Conservation (phyloP, 2,888 invertebrate species). For the Patella caerulea region DNA sequence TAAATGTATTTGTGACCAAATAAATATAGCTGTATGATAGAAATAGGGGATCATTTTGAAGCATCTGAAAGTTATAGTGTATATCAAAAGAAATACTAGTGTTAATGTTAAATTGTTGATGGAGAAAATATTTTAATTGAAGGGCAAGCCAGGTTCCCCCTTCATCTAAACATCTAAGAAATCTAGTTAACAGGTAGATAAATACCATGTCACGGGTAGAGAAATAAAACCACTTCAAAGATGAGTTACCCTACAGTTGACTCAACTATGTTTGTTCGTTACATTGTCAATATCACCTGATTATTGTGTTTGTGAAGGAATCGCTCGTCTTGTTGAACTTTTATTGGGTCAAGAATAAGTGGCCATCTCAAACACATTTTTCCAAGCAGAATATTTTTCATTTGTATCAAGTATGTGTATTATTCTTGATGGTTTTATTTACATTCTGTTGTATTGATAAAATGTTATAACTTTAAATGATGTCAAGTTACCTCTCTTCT, state of each 20-base stretch:
- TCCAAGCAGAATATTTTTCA: neutral
- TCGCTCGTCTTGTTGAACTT: neutral
- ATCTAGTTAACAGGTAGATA: neutral
- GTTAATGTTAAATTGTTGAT: no score
- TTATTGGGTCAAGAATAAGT: slow-evolving; percentile 10
- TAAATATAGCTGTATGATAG: no score
- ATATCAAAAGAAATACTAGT: no score
- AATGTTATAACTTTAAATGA: no score
- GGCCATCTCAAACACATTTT: slow-evolving; percentile 1
- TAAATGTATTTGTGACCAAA: no score
- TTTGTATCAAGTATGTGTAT: no score
- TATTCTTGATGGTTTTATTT: no score
- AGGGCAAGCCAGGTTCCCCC: neutral
- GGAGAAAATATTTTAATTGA: neutral
- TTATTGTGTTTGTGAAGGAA: slow-evolving; percentile 8
- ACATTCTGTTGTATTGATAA: no score
- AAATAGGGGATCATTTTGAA: no score
- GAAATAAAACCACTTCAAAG: slow-evolving; percentile 9
- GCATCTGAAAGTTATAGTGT: no score
- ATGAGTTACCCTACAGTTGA: slow-evolving; percentile 2
- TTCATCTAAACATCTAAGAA: neutral
- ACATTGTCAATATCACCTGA: slow-evolving; percentile 8
- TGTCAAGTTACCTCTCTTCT: no score
- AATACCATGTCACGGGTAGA: neutral
- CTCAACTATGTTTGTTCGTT: slow-evolving; percentile 3